Conservation (phyloP, 1,140 invertebrate species). For the Drosophila saltans region DNA sequence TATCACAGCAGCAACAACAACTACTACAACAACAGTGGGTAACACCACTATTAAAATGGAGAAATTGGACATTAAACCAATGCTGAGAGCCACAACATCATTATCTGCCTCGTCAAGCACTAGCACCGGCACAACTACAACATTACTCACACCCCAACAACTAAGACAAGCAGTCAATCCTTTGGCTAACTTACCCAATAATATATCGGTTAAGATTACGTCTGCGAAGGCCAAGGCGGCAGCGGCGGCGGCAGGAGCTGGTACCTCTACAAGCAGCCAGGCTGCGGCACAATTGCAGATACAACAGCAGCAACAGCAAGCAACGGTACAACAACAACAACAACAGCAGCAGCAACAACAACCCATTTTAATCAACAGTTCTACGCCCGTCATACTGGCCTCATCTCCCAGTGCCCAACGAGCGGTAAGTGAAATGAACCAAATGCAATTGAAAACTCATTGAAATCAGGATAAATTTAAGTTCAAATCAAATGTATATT, state of each 20-base stretch:
- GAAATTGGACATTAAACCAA: conserved; percentile 77
- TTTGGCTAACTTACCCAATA: conserved; percentile 77
- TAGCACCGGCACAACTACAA: conserved; percentile 53
- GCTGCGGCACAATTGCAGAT: conserved; percentile 37
- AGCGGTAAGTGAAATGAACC: conserved; percentile 45
- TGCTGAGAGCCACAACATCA: conserved; percentile 46
- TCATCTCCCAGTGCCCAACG: conserved; percentile 70
- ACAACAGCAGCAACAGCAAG: conserved; percentile 35
- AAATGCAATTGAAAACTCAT: too few relatives aligned
- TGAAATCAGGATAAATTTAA: neutral
- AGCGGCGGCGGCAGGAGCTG: conserved; percentile 35
- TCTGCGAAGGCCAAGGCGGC: conserved; percentile 70
- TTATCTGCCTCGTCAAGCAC: conserved; percentile 41
- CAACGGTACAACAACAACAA: conserved; percentile 40
- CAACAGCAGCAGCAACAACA: conserved; percentile 61
- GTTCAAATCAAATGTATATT: too few relatives aligned
- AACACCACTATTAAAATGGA: conserved; percentile 79
- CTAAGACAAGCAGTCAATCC: conserved; percentile 67
- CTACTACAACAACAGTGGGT: conserved; percentile 61
- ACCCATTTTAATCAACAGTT: conserved; percentile 79
- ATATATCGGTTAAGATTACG: conserved; percentile 80
- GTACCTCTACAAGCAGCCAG: conserved; percentile 25
- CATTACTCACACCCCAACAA: conserved; percentile 70
- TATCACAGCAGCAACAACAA: conserved; percentile 9
- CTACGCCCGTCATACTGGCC: conserved; percentile 77